phyloP scores from a whole-genome alignment of 2,888 invertebrate genomes.

The Linnaemya tessellans region DNA sequence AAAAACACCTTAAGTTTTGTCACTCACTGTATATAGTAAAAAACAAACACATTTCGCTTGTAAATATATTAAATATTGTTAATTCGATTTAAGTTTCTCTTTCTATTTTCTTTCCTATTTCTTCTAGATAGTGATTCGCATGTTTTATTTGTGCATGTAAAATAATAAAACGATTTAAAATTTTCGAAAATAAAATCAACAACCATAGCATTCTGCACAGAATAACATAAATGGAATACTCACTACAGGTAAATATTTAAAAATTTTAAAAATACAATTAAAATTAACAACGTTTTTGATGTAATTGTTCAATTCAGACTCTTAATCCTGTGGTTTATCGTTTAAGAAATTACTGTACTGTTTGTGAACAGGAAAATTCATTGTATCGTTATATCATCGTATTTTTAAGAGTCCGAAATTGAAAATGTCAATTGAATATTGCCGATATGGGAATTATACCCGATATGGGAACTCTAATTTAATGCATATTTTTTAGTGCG shows the following conservation, averaged over 20 bases:
- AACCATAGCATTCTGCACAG: background rate
- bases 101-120: background rate
- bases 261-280: background rate
- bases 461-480: too few relatives aligned
- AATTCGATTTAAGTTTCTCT: background rate
- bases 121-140: constrained; percentile 13
- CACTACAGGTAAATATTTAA: constrained; percentile 77
- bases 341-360: too few relatives aligned
- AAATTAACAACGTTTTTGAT: too few relatives aligned
- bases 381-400: too few relatives aligned
- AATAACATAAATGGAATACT: constrained; percentile 75
- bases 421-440: too few relatives aligned
- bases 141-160: background rate
- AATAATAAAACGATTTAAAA: background rate
- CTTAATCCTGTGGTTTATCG: too few relatives aligned
- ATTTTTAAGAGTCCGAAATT: too few relatives aligned
- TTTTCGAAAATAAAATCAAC: background rate
- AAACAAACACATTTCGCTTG: too few relatives aligned
- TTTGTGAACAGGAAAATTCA: too few relatives aligned
- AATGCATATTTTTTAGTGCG: too few relatives aligned
- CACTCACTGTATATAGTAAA: constrained; percentile 4
- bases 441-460: too few relatives aligned
- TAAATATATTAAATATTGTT: constrained; percentile 1
- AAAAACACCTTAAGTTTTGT: background rate
- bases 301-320: too few relatives aligned